Evolutionary conservation across 2,113 vertebrate species (phyloP).

Genomic region (Puntigrus tetrazona): DNA sequence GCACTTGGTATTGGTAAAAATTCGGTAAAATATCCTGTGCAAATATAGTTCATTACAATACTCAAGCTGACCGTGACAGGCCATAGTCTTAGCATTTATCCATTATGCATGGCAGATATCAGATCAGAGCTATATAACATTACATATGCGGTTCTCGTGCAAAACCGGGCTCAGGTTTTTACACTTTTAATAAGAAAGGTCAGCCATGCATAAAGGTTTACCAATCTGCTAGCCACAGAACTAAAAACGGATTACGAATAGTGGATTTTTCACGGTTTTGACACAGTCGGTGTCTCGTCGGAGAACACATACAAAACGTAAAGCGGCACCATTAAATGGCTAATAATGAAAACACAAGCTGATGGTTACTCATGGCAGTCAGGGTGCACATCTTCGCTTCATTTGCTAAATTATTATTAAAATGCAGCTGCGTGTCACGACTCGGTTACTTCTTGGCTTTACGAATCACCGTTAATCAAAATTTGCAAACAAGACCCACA

Average conservation of each 20-base stretch:
- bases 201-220: conserved; percentile 36
- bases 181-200: background rate
- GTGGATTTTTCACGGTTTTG: background rate
- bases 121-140: background rate
- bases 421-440: background rate
- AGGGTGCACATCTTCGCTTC: background rate
- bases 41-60: conserved; percentile 61
- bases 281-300: conserved; percentile 35
- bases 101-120: conserved; percentile 19
- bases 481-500: background rate
- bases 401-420: background rate
- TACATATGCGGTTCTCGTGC: background rate
- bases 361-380: background rate
- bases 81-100: conserved; percentile 61
- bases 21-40: conserved; percentile 66
- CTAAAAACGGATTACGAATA: background rate
- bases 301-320: background rate
- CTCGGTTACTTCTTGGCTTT: background rate
- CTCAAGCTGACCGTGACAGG: conserved; percentile 59
- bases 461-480: background rate
- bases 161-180: background rate
- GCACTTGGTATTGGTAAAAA: conserved; percentile 72
- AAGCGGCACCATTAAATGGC: conserved; percentile 12
- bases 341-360: background rate
- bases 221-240: background rate